A percentile compares a stretch with the other conserved stretches of the same genome.
Conservation (phyloP, 2,797 vertebrate genomes). For the Oryzias dopingdopingensis region DNA sequence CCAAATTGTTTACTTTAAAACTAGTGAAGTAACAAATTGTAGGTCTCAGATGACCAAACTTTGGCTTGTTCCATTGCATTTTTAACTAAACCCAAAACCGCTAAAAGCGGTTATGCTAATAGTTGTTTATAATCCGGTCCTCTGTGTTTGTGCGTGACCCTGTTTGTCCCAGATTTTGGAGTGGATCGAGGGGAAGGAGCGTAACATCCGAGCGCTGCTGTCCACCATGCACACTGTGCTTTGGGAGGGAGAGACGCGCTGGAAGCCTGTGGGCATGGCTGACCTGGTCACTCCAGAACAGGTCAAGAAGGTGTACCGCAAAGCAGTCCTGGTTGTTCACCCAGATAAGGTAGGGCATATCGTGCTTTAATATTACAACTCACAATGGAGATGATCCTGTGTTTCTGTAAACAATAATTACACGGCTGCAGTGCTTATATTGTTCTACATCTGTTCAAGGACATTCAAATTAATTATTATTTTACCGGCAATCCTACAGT, state of each 20-base stretch:
- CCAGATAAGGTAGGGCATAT: conserved; percentile 90
- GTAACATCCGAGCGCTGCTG: conserved; percentile 94
- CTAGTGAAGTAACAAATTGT: conserved; percentile 24
- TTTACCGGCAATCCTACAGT: no score
- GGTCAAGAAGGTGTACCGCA: conserved; percentile 96
- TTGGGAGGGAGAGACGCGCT: conserved; percentile 96
- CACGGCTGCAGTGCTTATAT: no score
- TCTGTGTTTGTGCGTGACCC: conserved; percentile 12
- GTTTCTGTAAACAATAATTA: not conserved
- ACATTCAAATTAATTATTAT: no score
- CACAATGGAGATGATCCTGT: not conserved
- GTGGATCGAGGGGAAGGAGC: conserved; percentile 99
- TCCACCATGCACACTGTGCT: conserved; percentile 98
- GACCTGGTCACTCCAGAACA: conserved; percentile 97
- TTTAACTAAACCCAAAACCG: conserved; percentile 25
- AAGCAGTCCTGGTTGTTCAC: conserved; percentile 95
- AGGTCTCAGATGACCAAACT: conserved; percentile 37
- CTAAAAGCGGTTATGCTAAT: conserved; percentile 26
- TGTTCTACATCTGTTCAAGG: no score
- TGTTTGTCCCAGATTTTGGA: conserved; percentile 86
- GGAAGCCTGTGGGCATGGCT: conserved; percentile 95
- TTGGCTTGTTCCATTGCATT: conserved; percentile 23
- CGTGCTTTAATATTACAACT: not conserved
- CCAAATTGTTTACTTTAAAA: conserved; percentile 30
- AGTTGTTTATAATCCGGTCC: conserved; percentile 32